Percentiles rank a stretch among this genome's conserved stretches.
phyloP scores from a whole-genome alignment of 2,113 vertebrate genomes.

The Henicopernis longicauda region DNA sequence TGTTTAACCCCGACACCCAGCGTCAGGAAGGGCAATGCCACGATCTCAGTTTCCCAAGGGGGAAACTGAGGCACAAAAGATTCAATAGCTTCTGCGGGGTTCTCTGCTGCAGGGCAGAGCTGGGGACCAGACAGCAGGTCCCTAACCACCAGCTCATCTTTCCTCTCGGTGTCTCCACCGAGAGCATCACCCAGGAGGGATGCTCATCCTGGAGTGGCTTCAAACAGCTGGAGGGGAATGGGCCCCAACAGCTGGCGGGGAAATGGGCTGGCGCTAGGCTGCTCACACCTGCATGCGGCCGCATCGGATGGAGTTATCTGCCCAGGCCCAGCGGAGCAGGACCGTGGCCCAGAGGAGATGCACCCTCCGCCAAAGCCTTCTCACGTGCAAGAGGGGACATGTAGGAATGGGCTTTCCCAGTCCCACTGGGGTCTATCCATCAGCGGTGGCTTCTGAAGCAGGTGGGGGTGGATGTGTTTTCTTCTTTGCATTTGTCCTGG shows the following conservation, averaged over 20 bases:
- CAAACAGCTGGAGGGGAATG: background rate
- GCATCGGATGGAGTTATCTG: background rate
- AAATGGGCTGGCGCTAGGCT: background rate
- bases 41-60: background rate
- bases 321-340: background rate
- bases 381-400: fast-evolving
- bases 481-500: background rate
- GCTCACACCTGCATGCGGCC: background rate
- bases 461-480: background rate
- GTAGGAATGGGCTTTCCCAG: background rate
- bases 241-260: background rate
- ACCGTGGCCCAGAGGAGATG: background rate
- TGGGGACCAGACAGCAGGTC: background rate
- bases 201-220: background rate
- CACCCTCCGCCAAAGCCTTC: background rate
- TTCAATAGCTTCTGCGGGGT: background rate
- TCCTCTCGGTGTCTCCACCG: background rate
- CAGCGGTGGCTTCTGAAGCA: background rate
- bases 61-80: conserved; percentile 20
- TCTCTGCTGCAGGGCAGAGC: background rate
- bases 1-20: background rate
- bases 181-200: background rate
- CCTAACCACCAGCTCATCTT: background rate
- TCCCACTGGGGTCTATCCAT: background rate
- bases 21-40: background rate